These are phyloP conservation scores for Zaprionus bogoriensis DNA, from an alignment of 2,888 invertebrate species.

Conservation along the genomic window DNA sequence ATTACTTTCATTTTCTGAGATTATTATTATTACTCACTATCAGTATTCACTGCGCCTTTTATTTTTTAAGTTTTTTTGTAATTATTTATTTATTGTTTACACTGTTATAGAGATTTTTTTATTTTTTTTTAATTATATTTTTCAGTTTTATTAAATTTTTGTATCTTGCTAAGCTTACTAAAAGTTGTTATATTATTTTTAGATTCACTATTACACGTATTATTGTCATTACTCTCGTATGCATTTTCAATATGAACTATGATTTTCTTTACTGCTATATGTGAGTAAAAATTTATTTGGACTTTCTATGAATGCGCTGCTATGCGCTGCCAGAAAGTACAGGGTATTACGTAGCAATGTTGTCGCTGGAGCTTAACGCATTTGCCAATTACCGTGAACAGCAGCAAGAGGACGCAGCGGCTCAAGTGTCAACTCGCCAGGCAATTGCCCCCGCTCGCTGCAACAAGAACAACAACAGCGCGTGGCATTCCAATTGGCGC, in stretches of 20 bases:
- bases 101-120: too few relatives aligned
- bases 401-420: constrained; percentile 33
- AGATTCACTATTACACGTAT: too few relatives aligned
- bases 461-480: background rate
- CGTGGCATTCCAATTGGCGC: constrained; percentile 2
- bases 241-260: background rate
- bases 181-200: too few relatives aligned
- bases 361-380: background rate
- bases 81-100: too few relatives aligned
- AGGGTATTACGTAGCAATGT: background rate
- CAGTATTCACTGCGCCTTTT: too few relatives aligned
- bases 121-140: too few relatives aligned
- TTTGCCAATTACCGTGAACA: constrained; percentile 52
- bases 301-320: background rate
- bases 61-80: too few relatives aligned
- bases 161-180: too few relatives aligned
- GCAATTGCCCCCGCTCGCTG: constrained; percentile 30
- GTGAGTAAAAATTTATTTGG: background rate
- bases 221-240: too few relatives aligned
- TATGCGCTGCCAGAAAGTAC: background rate
- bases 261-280: background rate
- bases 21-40: too few relatives aligned
- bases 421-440: constrained; percentile 49
- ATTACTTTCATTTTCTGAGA: too few relatives aligned
- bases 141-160: too few relatives aligned